Conservation (phyloP, 1,140 invertebrate species). For the Eueides isabella region DNA sequence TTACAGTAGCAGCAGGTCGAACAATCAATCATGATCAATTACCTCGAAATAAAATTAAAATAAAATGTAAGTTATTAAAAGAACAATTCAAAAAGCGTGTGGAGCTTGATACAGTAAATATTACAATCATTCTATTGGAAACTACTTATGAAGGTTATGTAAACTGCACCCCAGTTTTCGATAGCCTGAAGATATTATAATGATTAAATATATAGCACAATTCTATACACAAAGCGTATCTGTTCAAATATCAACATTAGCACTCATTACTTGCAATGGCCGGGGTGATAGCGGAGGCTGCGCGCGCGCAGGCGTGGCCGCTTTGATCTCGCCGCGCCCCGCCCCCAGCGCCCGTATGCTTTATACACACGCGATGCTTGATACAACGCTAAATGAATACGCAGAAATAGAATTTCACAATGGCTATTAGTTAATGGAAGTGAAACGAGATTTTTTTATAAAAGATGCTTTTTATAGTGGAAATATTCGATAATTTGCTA, state of each 20-base stretch:
- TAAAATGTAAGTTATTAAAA: no score
- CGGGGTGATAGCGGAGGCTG: constrained; percentile 11
- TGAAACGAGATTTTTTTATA: neutral
- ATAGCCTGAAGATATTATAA: no score
- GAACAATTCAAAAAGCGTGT: no score
- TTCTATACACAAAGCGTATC: neutral
- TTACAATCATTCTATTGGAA: no score
- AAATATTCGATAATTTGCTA: no score
- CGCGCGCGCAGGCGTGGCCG: constrained; percentile 41
- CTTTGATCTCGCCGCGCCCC: constrained; percentile 46
- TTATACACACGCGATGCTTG: constrained; percentile 21
- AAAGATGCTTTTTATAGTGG: neutral
- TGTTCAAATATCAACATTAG: neutral
- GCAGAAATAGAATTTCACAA: constrained; percentile 16
- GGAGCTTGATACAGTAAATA: no score
- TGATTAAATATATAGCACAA: no score
- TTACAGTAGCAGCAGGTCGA: no score
- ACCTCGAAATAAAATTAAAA: no score
- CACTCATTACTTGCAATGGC: neutral
- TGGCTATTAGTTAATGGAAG: neutral
- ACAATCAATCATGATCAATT: no score
- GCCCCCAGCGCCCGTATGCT: constrained; percentile 25
- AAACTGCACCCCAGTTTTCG: no score
- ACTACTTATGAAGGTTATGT: no score
- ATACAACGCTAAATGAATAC: constrained; percentile 17